Evolutionary conservation across 2,797 vertebrate species (phyloP), one percentile per base, ranked within the genome.

Genomic region (Champsocephalus esox): DNA sequence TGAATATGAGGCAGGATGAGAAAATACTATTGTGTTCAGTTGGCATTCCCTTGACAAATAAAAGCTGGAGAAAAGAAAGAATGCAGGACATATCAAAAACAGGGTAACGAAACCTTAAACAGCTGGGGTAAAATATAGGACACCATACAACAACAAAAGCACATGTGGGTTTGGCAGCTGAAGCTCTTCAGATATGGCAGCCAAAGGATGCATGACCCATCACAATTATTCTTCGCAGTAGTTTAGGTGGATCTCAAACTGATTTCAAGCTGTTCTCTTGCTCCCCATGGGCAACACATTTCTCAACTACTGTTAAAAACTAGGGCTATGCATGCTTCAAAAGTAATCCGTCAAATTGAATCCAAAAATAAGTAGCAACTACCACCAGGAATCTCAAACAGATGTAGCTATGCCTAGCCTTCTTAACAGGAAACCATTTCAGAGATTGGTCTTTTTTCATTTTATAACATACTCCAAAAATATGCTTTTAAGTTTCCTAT

Each of bases 1-100:
- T 63, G 77, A 66, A 19, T 34, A 50, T 62, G 75, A 57, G 38
- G 48, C 68, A 64, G 54, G 43, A 38, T 43, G 62, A 85, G 61
- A 64, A 34, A 45, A 75, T n/a, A 60, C 62, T 62, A 66, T 56
- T 62, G 21, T 65, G 55, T 41, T 76, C 50, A 51, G 69, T 34
- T 41, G 54, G 64, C 19, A 2, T 56, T 77, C 49, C 28, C 54
- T 9, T 21, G 56, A 73, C 5, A 14, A 61, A 66, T 32, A 60
- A 58, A 51, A 73, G 44, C 12, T 38, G 7, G 11, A 49, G 38
- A 14, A 63, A 48, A 14, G 21, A 63, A 70, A 1, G 2, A 46
- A 49, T n/a, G 14, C 24, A 19, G 56, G 67, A 66, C 14, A 5
- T 43, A 57, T 63, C 4, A 71, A 63, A 64, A 73, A 72, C 24